Evolutionary conservation across 1,140 invertebrate genomes (phyloP), one percentile per base, ranked within the genome.

Genomic region (Euura saliciscinereae): DNA sequence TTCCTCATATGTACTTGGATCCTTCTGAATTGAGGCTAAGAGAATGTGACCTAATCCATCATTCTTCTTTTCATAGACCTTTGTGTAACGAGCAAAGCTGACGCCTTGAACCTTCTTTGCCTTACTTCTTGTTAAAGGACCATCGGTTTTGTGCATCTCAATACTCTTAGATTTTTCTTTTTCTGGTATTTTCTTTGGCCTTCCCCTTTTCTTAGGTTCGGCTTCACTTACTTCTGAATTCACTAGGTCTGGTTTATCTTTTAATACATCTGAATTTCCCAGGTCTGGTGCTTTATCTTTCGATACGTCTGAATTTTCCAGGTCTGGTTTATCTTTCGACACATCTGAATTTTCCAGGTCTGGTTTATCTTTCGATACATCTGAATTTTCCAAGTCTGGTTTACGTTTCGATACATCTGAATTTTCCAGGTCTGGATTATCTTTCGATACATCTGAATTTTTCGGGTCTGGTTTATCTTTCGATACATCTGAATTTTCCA

Each of bases 1-100:
- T 74, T 82, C 78, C 45, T 45, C 51, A 67, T 76, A 80, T 28
- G 73, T 76, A 11, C 8, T 43, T 64, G 77, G 74, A 69, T 73
- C 77, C 43, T 72, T 74, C 43, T 77, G 69, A 5, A 71, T 46
- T 7, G 66, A 44, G 45, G 71, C 73, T 42, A 75, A 64, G 44
- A 77, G 45, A 68, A 73, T 73, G 44, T 74, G 73, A 71, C 45
- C 71, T 11, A 71, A 43, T 13, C 2, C 46, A 51, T 51, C 46
- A 51, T 51, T 51, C 72, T 65, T 5, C 2, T 10, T 65, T 44
- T 73, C 73, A 13, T 6, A 70, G n/a, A 65, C 64, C 28, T 65
- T 71, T 8, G 43, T 71, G 13, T 74, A 74, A 43, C 69, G 68
- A 67, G 71, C 73, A 67, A 73, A 77, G 51, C 71, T 72, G 5